Conservation (phyloP, 2,797 vertebrate genomes). For the Phrynocephalus vlangalii region DNA sequence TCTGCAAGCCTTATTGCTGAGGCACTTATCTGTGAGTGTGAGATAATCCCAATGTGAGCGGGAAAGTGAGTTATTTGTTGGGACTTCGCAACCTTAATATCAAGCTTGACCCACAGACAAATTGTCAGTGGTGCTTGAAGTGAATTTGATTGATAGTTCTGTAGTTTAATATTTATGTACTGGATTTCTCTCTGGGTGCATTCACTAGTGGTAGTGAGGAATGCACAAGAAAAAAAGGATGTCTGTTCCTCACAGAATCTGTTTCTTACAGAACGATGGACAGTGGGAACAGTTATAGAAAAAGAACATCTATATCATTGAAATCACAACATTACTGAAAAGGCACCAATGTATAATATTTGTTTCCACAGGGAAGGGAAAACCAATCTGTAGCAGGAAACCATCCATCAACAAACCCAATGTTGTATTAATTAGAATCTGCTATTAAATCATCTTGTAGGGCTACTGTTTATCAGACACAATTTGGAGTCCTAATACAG, state of each 20-base stretch:
- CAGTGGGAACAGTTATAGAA: not conserved
- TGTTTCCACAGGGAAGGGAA: not conserved
- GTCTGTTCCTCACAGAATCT: too few relatives aligned
- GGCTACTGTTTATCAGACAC: not conserved
- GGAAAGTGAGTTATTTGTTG: too few relatives aligned
- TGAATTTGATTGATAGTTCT: not conserved
- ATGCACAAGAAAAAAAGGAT: not conserved
- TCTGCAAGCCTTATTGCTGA: too few relatives aligned
- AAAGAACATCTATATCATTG: not conserved
- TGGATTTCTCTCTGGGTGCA: not conserved
- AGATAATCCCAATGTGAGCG: too few relatives aligned
- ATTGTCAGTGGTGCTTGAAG: not conserved
- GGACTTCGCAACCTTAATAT: not conserved
- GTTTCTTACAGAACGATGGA: not conserved
- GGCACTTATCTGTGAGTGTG: too few relatives aligned
- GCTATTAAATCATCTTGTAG: conserved; percentile 2
- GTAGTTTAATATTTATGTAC: not conserved
- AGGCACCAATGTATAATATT: not conserved
- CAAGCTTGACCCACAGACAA: not conserved
- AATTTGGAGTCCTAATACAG: conserved; percentile 1
- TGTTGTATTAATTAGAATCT: not conserved
- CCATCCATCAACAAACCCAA: not conserved
- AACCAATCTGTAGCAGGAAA: not conserved
- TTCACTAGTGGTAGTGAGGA: not conserved
- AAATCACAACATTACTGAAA: not conserved